Evolutionary conservation across 2,797 vertebrate genomes (phyloP), one percentile per base, ranked within the genome.

Genomic region (Typhlichthys subterraneus): DNA sequence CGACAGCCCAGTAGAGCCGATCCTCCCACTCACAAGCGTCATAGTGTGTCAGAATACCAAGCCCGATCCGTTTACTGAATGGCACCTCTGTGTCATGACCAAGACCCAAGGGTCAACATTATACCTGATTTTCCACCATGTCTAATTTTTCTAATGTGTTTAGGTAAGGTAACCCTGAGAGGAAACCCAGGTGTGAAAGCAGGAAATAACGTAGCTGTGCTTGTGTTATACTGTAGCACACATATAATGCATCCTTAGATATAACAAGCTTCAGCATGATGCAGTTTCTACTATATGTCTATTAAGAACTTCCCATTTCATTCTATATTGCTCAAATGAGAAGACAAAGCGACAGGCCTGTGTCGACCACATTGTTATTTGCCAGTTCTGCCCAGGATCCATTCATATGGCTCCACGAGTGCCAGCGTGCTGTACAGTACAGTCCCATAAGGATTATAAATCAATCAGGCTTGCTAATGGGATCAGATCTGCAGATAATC

Each of bases 1-100:
- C 65, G 53, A 47, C 74, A 49, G 72, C 57, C 73, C 67, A 83
- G 75, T 70, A 69, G 74, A 68, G 75, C 65, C 81, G 69, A 80
- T 82, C 73, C 81, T 80, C 48, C 8, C 46, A 81, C 77, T 79
- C 68, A 65, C 59, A 78, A 76, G 14, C 66, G 52, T 63, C 3
- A 59, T 63, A 53, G 31, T 72, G 76, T 76, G 65, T 72, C 72
- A 63, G 67, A 72, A 61, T 68, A 49, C 61, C 66, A 56, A 81
- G 76, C 70, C 53, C 63, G 62, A 72, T 75, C 56, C 33, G 7
- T 68, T 72, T 54, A 38, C 48, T 5, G 45, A 69, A 79, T 84
- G 73, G 70, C 65, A 76, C 81, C 50, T 59, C 38, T 31, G 29
- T 14, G 61, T 65, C 49, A 49, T 59, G 61, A 72, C 55, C 33